Conservation (phyloP, 2,113 vertebrate genomes). For the Cephalopterus ornatus region DNA sequence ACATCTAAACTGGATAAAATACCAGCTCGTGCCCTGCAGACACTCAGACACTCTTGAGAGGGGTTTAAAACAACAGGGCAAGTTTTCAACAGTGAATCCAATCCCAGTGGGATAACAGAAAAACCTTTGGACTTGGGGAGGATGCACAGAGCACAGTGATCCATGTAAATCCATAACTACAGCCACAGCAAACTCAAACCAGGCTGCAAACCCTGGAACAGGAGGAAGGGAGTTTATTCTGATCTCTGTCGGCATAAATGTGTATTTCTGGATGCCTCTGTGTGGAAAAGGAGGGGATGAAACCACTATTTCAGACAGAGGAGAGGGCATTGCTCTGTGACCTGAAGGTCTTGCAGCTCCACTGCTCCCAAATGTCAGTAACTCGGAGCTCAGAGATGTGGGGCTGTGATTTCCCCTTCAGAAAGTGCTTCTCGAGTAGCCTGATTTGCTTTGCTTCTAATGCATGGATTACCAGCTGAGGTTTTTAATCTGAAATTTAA, state of each 20-base stretch:
- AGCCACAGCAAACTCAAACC: neutral
- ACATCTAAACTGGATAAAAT: neutral
- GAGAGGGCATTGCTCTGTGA: neutral
- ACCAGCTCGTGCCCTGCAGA: neutral
- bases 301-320: neutral
- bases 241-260: neutral
- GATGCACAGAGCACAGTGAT: neutral
- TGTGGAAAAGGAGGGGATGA: neutral
- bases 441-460: neutral
- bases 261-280: neutral
- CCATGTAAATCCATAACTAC: accelerated
- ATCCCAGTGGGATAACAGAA: neutral
- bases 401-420: neutral
- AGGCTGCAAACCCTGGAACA: neutral
- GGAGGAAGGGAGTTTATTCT: neutral
- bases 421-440: neutral
- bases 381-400: neutral
- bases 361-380: neutral
- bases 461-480: neutral
- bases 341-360: neutral
- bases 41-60: neutral
- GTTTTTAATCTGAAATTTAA: slow-evolving; percentile 2
- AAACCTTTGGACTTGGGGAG: neutral
- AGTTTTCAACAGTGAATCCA: neutral
- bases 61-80: neutral